Base-by-base conservation (phyloP, 2,113 vertebrate genomes). In the Pardalotus punctatus region DNA sequence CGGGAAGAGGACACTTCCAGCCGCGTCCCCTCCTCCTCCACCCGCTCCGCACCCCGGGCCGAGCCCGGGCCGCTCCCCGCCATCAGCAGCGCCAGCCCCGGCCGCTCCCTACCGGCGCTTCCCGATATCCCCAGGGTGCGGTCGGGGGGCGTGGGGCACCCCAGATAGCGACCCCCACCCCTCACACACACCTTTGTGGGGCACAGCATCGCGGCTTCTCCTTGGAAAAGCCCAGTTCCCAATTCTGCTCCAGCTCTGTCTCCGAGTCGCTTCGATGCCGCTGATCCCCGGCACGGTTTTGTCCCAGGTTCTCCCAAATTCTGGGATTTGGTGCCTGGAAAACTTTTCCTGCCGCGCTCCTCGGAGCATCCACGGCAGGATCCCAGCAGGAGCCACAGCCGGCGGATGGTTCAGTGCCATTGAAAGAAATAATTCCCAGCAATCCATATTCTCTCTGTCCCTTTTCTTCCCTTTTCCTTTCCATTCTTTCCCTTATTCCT, bases 281-380 rank as follows among this genome's bases (percentile, higher is more conserved):
- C 4, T 0, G 25, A 1, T 20, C 12, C 57, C 47, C 78, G 3
- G 56, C 2, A 0, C 16, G n/a, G 74, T 1, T 35, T 3, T 6
- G 14, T 24, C 42, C 47, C 82, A 12, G 38, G 38, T 40, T 40
- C 38, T 40, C 38, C 38, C 38, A 40, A 40, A 40, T 40, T 40
- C 12, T 12, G 38, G 45, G 66, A 4, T 9, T 7, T 29, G 62
- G 4, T 13, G 50, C 24, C 78, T 5, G 58, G 69, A 9, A 18
- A 77, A 25, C 31, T 13, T 13, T 60, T 33, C 56, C 47, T 12
- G 23, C 43, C 3, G 1, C 11, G 56, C 19, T 81, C 48, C 27
- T 28, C 3, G 7, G 20, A 53, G 43, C 43, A 11, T 6, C 61
- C 25, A 0, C 12, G 23, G 35, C 24, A 0, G 13, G 10, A 9